Evolutionary conservation across 1,140 invertebrate genomes (phyloP).

Genomic region (Drosophila triauraria): DNA sequence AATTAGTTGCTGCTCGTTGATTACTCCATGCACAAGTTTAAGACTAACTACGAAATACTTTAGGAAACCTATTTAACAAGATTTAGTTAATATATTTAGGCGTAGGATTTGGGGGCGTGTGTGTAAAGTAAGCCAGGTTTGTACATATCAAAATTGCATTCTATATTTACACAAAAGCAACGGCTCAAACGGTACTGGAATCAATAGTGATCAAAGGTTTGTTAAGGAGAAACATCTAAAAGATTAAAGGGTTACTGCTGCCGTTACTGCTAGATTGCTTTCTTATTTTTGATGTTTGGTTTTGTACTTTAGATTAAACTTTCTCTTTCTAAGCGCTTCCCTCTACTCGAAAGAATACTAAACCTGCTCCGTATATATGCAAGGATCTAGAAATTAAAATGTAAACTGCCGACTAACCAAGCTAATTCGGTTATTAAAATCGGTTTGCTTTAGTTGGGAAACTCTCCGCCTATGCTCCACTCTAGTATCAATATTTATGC

Average conservation of each 20-base stretch:
- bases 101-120: constrained; percentile 37
- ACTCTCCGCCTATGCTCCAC: neutral
- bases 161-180: constrained; percentile 52
- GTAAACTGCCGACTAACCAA: neutral
- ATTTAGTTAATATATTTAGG: constrained; percentile 55
- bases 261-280: constrained; percentile 74
- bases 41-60: constrained; percentile 75
- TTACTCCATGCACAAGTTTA: constrained; percentile 49
- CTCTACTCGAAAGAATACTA: constrained; percentile 17
- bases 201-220: neutral
- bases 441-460: constrained; percentile 2
- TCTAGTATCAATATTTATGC: constrained; percentile 27
- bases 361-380: neutral
- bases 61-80: constrained; percentile 81
- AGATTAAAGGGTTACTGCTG: constrained; percentile 32
- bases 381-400: neutral
- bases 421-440: constrained; percentile 11
- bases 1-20: constrained; percentile 31
- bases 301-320: constrained; percentile 77
- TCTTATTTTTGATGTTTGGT: constrained; percentile 44
- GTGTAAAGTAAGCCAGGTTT: constrained; percentile 59
- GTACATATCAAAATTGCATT: constrained; percentile 49
- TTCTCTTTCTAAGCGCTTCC: constrained; percentile 20
- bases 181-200: constrained; percentile 6
- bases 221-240: constrained; percentile 33